Evolutionary conservation across 2,113 vertebrate species (phyloP).

Genomic region (Panurus biarmicus): DNA sequence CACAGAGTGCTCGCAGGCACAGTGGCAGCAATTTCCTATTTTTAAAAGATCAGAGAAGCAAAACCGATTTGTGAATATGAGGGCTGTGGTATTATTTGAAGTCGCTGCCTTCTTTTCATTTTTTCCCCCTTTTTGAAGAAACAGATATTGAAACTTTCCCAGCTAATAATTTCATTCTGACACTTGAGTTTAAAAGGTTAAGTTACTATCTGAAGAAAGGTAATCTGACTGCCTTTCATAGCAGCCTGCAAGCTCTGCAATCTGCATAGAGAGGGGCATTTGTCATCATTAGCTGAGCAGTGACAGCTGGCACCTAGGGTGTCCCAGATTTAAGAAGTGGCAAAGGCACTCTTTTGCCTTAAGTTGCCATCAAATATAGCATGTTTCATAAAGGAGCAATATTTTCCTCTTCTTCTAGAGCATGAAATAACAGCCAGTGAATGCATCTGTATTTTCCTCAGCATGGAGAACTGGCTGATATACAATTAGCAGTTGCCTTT

Average conservation of each 20-base stretch:
- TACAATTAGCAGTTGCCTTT: conserved; percentile 61
- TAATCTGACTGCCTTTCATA: conserved; percentile 75
- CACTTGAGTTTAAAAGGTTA: conserved; percentile 78
- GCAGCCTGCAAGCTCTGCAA: conserved; percentile 80
- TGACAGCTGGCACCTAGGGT: conserved; percentile 98
- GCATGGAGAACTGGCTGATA: conserved; percentile 3
- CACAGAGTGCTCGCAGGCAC: neutral
- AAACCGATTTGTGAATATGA: neutral
- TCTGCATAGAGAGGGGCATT: conserved; percentile 98
- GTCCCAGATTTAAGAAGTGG: conserved; percentile 91
- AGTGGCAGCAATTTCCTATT: conserved; percentile 7
- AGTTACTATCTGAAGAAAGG: conserved; percentile 76
- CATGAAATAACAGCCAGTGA: conserved; percentile 39
- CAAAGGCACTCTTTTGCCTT: conserved; percentile 69
- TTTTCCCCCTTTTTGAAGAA: neutral
- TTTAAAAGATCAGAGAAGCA: conserved; percentile 34
- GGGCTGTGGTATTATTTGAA: neutral
- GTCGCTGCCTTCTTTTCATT: neutral
- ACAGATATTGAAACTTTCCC: conserved; percentile 60
- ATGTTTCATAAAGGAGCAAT: conserved; percentile 51
- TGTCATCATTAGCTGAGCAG: conserved; percentile 99
- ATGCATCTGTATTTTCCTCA: conserved; percentile 26
- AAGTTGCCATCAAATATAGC: conserved; percentile 57
- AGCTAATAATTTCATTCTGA: conserved; percentile 71
- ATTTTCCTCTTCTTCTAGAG: conserved; percentile 47